Conservation (phyloP, 2,888 invertebrate genomes). For the Trissolcus japonicus region DNA sequence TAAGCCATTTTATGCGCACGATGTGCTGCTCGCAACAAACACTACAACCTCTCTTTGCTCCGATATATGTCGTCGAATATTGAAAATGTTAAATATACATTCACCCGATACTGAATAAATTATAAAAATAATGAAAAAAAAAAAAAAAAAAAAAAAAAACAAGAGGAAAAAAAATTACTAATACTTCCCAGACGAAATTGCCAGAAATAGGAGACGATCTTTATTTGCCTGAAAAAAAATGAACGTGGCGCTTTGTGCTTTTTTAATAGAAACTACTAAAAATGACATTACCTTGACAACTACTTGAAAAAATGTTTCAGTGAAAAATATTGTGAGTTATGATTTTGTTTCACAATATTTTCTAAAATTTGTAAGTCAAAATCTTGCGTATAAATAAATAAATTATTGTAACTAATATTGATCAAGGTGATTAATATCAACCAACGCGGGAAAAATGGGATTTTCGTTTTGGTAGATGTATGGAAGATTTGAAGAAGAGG, state of each 20-base stretch:
- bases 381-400: not conserved
- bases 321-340: no score
- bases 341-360: not conserved
- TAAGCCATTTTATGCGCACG: constrained; percentile 62
- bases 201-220: no score
- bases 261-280: no score
- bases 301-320: no score
- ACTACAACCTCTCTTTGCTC: constrained; percentile 32
- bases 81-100: constrained; percentile 62
- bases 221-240: no score
- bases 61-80: constrained; percentile 63
- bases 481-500: not conserved
- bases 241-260: no score
- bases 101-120: constrained; percentile 13
- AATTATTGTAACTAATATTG: no score
- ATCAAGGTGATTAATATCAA: not conserved
- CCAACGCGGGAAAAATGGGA: not conserved
- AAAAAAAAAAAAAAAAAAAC: no score
- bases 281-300: no score
- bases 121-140: constrained; percentile 3
- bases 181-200: no score
- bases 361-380: not conserved
- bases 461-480: no score
- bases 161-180: no score
- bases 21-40: constrained; percentile 42